Base-by-base conservation (phyloP, 2,888 invertebrate species). In the Lycophotia porphyrea region DNA sequence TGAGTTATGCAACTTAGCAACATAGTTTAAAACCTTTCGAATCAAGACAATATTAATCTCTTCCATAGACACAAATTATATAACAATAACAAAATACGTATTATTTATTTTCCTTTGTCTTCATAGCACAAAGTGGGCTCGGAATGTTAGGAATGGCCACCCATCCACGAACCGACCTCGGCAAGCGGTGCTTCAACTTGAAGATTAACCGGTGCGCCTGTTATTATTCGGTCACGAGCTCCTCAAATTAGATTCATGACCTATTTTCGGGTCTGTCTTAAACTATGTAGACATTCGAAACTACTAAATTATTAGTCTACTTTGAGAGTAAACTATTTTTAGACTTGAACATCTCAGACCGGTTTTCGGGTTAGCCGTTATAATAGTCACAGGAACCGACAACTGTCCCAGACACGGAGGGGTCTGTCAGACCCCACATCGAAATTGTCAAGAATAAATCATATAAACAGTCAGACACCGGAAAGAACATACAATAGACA, bases 221-320 rank as follows among this genome's bases (percentile, higher is more conserved):
- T 21, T 39, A 24, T 21, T 24, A 24, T 34, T 15, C 15, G 34
- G 34, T 11, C 60, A 63, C 63, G 3, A 63, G n/a, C 18, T 27
- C 39, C n/a, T n/a, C 49, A 78, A 61, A 61, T 44, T 69, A 52
- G 3, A 34, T 5, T 11, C n/a, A 3, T 27, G 49, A 52, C 13
- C 5, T 9, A 58, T 66, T 65, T 39, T 66, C 7, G 13, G 24
- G 1, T 18, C 24, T 15, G 4, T 24, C 58, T 5, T 24, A 36
- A 70, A 78, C 63, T 70, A 39, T 63, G 63, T 27, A 78, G 63
- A 77, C 63, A 15, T 8, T 21, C 39, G 9, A 42, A 71, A 80
- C 9, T 21, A 31, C 27, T 52, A 27, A 34, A 58, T 27, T 79
- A 55, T 47, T 55, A 39, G 39, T 31, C 42, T 34, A 58, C 34